A percentile compares a stretch with the other conserved stretches of the same genome.
These are phyloP conservation scores for Siniperca chuatsi DNA, from an alignment of 2,113 vertebrate species.

Conservation along the genomic window DNA sequence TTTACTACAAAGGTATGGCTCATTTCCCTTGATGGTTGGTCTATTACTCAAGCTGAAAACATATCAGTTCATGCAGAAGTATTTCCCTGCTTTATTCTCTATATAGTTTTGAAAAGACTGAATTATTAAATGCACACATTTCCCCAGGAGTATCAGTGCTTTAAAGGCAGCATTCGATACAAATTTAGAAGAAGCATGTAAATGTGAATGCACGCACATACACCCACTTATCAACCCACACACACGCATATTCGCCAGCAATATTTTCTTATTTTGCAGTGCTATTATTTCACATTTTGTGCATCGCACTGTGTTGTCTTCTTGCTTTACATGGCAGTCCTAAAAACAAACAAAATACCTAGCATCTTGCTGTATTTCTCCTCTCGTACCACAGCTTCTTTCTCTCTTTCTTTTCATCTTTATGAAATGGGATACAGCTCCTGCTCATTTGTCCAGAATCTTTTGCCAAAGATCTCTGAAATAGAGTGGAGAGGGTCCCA, in stretches of 20 bases:
- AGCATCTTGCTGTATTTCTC: constrained; percentile 22
- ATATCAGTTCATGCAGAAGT: constrained; percentile 34
- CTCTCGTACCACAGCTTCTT: constrained; percentile 28
- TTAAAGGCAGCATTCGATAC: constrained; percentile 44
- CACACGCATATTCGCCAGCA: constrained; percentile 5
- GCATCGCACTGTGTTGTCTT: constrained; percentile 6
- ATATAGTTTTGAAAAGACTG: constrained; percentile 27
- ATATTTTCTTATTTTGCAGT: constrained; percentile 10
- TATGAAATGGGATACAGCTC: constrained; percentile 61
- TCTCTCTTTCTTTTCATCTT: constrained; percentile 43
- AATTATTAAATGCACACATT: constrained; percentile 54
- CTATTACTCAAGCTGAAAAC: constrained; percentile 42
- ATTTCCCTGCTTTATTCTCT: constrained; percentile 32
- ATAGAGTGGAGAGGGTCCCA: constrained; percentile 57
- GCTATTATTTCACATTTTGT: constrained; percentile 18
- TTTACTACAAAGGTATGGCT: constrained; percentile 37
- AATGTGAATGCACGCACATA: constrained; percentile 33
- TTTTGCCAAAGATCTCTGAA: constrained; percentile 62
- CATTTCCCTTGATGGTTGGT: constrained; percentile 34
- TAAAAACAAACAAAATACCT: constrained; percentile 29
- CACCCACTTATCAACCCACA: not conserved
- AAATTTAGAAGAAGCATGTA: constrained; percentile 50
- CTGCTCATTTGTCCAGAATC: constrained; percentile 62
- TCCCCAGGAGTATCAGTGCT: constrained; percentile 30
- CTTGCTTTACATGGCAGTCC: not conserved